Percentiles rank a stretch among this genome's conserved stretches.
phyloP scores from a whole-genome alignment of 2,888 invertebrate species.

The Chouioia cunea region DNA sequence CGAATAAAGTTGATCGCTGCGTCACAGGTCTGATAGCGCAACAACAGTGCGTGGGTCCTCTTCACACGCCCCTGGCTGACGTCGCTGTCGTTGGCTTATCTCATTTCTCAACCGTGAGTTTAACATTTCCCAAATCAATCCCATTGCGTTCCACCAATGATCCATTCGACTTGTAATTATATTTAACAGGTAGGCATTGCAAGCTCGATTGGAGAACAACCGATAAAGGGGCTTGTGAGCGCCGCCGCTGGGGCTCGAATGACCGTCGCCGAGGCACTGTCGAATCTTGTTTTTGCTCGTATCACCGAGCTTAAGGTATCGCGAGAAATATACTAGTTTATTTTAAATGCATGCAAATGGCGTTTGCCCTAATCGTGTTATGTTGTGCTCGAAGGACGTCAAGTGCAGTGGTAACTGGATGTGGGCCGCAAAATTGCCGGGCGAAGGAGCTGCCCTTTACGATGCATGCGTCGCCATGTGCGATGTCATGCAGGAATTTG shows the following conservation, averaged over 20 bases:
- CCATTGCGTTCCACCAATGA: conserved; percentile 6
- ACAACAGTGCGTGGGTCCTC: conserved; percentile 97
- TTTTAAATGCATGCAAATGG: too few relatives aligned
- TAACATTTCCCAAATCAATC: background rate
- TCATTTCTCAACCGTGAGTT: conserved; percentile 78
- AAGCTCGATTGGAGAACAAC: conserved; percentile 96
- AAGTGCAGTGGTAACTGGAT: conserved; percentile 99
- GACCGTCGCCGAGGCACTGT: conserved; percentile 94
- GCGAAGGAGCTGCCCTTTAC: conserved; percentile 90
- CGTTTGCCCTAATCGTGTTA: too few relatives aligned
- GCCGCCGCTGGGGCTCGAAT: conserved; percentile 91
- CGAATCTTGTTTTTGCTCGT: conserved; percentile 87
- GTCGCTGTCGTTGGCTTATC: conserved; percentile 92
- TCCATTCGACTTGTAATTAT: conserved; percentile 7
- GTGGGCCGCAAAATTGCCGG: conserved; percentile 97
- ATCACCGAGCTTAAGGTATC: conserved; percentile 72
- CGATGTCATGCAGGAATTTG: conserved; percentile 82
- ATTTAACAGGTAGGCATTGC: conserved; percentile 79
- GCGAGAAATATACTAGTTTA: too few relatives aligned
- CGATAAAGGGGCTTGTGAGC: conserved; percentile 90
- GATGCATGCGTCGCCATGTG: conserved; percentile 93
- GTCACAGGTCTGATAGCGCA: conserved; percentile 96
- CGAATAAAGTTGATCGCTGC: conserved; percentile 95
- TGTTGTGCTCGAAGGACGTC: conserved; percentile 76
- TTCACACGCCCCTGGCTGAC: conserved; percentile 96